Percentiles rank a stretch among this genome's conserved stretches.
phyloP scores from a whole-genome alignment of 2,113 vertebrate species.

The Danio rerio region GRCz12tu NC_133196.1:42955001-42955500 shows the following conservation, averaged over 20 bases:
- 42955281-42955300: constrained; percentile 85
- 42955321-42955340: constrained; percentile 78
- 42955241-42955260: constrained; percentile 87
- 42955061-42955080: too few relatives aligned
- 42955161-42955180: constrained; percentile 76
- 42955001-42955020: too few relatives aligned
- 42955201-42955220: constrained; percentile 87
- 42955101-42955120: too few relatives aligned
- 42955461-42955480: too few relatives aligned
- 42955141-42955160: background rate
- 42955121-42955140: background rate
- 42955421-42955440: background rate
- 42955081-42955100: too few relatives aligned
- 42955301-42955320: constrained; percentile 83
- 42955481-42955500: constrained; percentile 80
- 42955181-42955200: constrained; percentile 86
- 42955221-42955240: constrained; percentile 89
- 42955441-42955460: too few relatives aligned
- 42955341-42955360: constrained; percentile 88
- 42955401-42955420: constrained; percentile 87
- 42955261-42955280: constrained; percentile 82
- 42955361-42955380: constrained; percentile 88
- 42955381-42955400: constrained; percentile 88
- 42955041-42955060: too few relatives aligned
- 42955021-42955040: too few relatives aligned